These are phyloP conservation scores for Leptonema lineaticorne DNA, from an alignment of 1,140 invertebrate species.

Conservation along the genomic window DNA sequence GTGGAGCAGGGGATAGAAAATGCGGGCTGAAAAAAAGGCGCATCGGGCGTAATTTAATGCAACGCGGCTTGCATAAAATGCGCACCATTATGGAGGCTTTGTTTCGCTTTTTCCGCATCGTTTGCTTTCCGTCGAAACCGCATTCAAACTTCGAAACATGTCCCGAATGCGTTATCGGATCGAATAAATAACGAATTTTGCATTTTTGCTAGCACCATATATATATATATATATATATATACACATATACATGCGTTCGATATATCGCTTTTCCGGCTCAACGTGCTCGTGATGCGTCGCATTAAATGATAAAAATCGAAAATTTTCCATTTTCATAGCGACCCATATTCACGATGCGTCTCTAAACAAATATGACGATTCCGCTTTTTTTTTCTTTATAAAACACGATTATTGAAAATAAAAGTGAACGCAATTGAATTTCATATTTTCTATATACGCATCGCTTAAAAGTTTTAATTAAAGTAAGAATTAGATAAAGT, in stretches of 20 bases:
- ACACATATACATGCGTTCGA: not conserved
- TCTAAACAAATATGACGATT: no score
- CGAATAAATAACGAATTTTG: not conserved
- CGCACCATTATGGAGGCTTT: slow-evolving; percentile 20
- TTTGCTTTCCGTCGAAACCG: not conserved
- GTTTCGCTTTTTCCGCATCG: not conserved
- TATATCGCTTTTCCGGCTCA: not conserved
- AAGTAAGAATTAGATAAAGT: no score
- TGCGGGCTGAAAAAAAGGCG: slow-evolving; percentile 24
- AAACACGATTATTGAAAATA: no score
- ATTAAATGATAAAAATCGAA: not conserved
- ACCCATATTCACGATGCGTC: no score
- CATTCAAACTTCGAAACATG: slow-evolving; percentile 4
- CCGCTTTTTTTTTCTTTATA: no score
- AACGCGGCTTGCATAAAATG: slow-evolving; percentile 26
- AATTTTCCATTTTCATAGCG: not conserved
- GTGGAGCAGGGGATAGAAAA: no score
- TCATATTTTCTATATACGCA: no score
- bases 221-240: no score
- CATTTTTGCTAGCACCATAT: no score
- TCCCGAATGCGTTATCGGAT: not conserved
- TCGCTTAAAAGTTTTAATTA: no score
- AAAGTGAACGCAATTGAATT: no score
- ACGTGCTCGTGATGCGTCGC: not conserved
- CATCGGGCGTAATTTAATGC: no score